phyloP scores from a whole-genome alignment of 2,113 vertebrate species.

The Microcebus lehilahytsara region DNA sequence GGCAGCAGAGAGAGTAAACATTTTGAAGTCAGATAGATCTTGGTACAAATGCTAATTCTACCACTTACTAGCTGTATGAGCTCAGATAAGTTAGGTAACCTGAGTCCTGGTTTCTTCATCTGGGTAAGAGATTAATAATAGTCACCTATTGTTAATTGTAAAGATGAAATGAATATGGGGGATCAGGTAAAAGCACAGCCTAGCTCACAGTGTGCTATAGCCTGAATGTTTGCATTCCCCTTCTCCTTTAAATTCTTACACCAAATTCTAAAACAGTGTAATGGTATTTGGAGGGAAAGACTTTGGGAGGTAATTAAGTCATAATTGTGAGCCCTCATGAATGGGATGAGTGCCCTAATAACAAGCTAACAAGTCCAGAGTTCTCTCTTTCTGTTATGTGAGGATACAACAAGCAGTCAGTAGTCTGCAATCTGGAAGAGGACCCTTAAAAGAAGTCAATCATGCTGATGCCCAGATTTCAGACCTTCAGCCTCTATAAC shows the following conservation, averaged over 20 bases:
- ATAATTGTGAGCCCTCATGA: neutral
- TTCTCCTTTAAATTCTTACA: neutral
- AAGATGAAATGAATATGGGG: neutral
- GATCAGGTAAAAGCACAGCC: neutral
- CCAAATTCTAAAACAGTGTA: neutral
- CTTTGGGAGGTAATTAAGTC: neutral
- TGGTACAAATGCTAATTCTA: neutral
- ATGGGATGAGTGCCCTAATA: neutral
- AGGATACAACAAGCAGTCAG: neutral
- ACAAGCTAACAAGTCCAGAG: neutral
- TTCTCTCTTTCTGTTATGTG: neutral
- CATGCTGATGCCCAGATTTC: neutral
- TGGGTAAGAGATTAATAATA: neutral
- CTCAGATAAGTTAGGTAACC: neutral
- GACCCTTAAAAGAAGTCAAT: neutral
- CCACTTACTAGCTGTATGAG: neutral
- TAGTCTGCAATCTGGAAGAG: neutral
- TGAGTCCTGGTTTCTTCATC: neutral
- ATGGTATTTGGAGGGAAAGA: neutral
- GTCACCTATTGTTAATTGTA: neutral
- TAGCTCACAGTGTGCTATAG: neutral
- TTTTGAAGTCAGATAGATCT: conserved; percentile 7
- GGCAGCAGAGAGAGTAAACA: neutral
- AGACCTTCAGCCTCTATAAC: neutral
- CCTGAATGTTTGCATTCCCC: neutral